Base-by-base conservation (phyloP, 2,113 vertebrate species). In the Pimephales promelas region DNA sequence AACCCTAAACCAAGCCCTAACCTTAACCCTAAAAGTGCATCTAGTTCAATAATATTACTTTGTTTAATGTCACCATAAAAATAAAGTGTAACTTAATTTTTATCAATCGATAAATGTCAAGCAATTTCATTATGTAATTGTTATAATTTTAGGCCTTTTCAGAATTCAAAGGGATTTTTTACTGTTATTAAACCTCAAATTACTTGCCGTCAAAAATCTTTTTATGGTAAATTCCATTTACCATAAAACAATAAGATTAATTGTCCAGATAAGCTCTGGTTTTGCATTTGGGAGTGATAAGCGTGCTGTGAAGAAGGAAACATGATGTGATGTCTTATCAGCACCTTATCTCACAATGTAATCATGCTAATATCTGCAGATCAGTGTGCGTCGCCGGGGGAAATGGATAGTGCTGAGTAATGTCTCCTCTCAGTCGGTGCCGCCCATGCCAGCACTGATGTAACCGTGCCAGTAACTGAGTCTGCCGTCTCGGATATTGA, bases 401-500 rank as follows among this genome's bases (percentile, higher is more conserved):
- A 81, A 74, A 79, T 26, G 40, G 74, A 88, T 82, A 81, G 66
- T 87, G 80, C 87, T 87, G 88, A 88, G 89, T 92, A 92, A 93
- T 89, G 90, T 93, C 90, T 94, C 89, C 70, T 89, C 79, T 89
- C 87, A 86, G 81, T 89, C 89, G 90, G 87, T 84, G 85, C 90
- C 84, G 34, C 88, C 88, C 87, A 90, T 94, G 93, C 93, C 92
- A 94, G 90, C 88, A 87, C 90, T 93, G 90, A 93, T 93, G 92
- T 91, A 92, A 92, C 90, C 86, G 87, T 93, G 92, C 93, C 92
- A 93, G 92, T 90, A 92, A 90, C 85, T 2, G 11, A 90, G 90
- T 91, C 90, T 92, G 91, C 79, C 52, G 91, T 91, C 91, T 92
- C 92, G 89, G 88, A 89, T 92, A 91, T 92, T 90, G 87, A 92